Evolutionary conservation across 2,888 invertebrate species (phyloP).

Genomic region (Oligia fasciuncula): DNA sequence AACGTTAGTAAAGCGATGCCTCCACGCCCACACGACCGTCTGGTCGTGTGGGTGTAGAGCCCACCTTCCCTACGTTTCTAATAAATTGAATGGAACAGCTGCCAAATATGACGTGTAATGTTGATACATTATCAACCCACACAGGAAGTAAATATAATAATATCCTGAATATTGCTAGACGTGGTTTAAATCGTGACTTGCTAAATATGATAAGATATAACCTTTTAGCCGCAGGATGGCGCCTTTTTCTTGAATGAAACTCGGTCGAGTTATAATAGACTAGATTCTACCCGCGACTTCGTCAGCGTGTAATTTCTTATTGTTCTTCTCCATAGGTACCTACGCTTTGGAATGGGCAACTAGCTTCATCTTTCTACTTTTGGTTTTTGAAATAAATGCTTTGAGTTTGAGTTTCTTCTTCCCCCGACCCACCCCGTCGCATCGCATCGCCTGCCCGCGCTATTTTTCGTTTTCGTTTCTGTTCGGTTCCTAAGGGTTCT

Average conservation of each 20-base stretch:
- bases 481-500: too few species aligned
- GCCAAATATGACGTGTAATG: not conserved
- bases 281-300: not conserved
- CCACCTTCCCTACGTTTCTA: not conserved
- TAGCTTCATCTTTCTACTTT: too few species aligned
- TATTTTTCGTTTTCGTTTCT: too few species aligned
- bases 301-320: too few species aligned
- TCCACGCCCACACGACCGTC: not conserved
- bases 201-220: not conserved
- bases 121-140: constrained; percentile 1
- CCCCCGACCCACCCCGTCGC: too few species aligned
- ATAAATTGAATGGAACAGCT: constrained; percentile 12
- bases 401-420: too few species aligned
- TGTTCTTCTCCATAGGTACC: too few species aligned
- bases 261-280: not conserved
- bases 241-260: not conserved
- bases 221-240: not conserved
- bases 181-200: not conserved
- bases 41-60: not conserved
- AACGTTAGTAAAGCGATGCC: constrained; percentile 1
- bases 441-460: too few species aligned
- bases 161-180: not conserved
- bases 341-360: too few species aligned
- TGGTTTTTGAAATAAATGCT: too few species aligned
- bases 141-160: not conserved